phyloP scores from a whole-genome alignment of 2,797 vertebrate genomes.

The Falco berigora region DNA sequence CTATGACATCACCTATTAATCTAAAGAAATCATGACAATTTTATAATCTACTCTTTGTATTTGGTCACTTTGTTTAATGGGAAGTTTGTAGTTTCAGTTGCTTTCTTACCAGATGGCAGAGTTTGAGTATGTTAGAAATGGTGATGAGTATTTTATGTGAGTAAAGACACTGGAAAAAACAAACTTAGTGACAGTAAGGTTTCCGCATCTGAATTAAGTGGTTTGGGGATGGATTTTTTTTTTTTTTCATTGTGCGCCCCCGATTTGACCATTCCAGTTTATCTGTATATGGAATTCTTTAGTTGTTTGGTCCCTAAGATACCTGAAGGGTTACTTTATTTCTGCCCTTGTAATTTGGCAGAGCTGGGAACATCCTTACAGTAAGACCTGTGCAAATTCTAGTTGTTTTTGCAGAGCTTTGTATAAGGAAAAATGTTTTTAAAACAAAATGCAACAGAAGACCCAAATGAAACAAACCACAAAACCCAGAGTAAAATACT shows the following conservation, averaged over 20 bases:
- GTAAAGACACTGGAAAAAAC: not conserved
- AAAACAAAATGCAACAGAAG: not conserved
- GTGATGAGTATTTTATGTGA: not conserved
- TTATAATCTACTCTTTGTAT: not conserved
- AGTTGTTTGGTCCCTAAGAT: not conserved
- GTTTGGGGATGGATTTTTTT: not conserved
- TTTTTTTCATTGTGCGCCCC: not conserved
- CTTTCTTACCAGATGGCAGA: not conserved
- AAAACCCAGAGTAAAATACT: not conserved
- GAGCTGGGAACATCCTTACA: not conserved
- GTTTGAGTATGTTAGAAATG: not conserved
- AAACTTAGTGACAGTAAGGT: not conserved
- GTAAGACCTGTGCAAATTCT: not conserved
- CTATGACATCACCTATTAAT: not conserved
- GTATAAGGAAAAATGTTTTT: not conserved
- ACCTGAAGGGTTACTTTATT: not conserved
- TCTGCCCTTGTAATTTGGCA: not conserved
- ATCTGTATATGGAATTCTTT: not conserved
- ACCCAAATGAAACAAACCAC: not conserved
- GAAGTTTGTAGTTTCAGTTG: not conserved
- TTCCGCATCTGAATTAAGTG: not conserved
- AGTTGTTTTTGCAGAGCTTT: not conserved
- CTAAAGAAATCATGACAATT: not conserved
- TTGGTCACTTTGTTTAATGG: not conserved
- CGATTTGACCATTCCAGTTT: not conserved